These are phyloP conservation scores for Epinephelus malabaricus DNA, from an alignment of 2,797 vertebrate species.

Conservation along the genomic window DNA sequence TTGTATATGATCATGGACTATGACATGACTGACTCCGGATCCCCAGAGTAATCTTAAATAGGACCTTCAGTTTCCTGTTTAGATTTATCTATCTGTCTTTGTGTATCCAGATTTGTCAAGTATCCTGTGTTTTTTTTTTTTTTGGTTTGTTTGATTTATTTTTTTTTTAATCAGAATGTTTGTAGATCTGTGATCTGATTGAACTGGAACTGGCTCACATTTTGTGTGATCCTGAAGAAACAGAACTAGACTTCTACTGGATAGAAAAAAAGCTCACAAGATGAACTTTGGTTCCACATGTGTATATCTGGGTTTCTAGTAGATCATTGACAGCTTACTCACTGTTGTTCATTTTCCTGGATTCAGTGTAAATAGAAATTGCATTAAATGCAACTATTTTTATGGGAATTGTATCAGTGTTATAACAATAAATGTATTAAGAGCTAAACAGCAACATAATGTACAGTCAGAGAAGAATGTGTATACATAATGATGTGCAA, in stretches of 20 bases:
- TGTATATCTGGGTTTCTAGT: not conserved
- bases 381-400: not conserved
- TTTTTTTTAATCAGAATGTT: too few relatives aligned
- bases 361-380: not conserved
- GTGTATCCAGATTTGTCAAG: too few relatives aligned
- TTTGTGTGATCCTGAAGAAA: not conserved
- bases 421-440: not conserved
- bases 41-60: not conserved
- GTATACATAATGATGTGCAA: not conserved
- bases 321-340: not conserved
- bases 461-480: not conserved
- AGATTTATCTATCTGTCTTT: too few relatives aligned
- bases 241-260: not conserved
- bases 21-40: not conserved
- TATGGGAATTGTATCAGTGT: not conserved
- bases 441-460: not conserved
- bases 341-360: not conserved
- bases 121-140: not conserved
- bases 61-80: not conserved
- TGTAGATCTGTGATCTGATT: not conserved
- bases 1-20: not conserved
- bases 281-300: not conserved
- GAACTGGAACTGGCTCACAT: not conserved
- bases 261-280: not conserved
- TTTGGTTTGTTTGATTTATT: too few relatives aligned